Evolutionary conservation across 2,797 vertebrate species (phyloP).

Genomic region (Spinus pinus): DNA sequence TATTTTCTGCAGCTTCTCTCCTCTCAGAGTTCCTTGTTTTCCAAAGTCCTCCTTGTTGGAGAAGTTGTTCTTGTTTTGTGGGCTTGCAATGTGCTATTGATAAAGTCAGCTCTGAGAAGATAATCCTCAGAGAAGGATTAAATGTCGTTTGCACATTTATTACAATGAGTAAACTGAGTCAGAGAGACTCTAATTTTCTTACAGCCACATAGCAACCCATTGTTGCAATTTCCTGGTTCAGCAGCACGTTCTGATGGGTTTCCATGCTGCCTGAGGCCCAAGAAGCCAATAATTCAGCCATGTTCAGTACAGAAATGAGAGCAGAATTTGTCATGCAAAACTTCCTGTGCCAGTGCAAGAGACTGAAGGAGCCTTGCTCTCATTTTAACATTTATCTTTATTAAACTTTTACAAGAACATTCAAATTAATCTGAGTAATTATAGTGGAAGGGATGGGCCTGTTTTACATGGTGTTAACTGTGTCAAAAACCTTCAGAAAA

Average conservation of each 20-base stretch:
- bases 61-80: neutral
- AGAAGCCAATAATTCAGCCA: constrained; percentile 25
- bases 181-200: neutral
- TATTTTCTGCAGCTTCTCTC: neutral
- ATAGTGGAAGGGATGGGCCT: neutral
- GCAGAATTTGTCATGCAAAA: neutral
- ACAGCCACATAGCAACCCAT: neutral
- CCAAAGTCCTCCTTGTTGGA: neutral
- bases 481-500: neutral
- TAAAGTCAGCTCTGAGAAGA: neutral
- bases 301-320: neutral
- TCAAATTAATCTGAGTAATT: neutral
- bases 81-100: neutral
- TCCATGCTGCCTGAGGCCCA: constrained; percentile 18
- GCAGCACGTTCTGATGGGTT: neutral
- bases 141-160: neutral
- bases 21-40: neutral
- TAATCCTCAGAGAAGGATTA: neutral
- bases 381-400: constrained; percentile 19
- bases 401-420: constrained; percentile 41
- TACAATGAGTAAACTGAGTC: constrained; percentile 47
- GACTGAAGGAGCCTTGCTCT: neutral
- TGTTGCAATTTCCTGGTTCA: constrained; percentile 21
- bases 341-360: neutral
- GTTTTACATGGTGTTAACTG: neutral